A percentile compares a stretch with the other conserved stretches of the same genome.
These are phyloP conservation scores for Philereme transversata DNA, from an alignment of 2,888 invertebrate species.

Conservation along the genomic window DNA sequence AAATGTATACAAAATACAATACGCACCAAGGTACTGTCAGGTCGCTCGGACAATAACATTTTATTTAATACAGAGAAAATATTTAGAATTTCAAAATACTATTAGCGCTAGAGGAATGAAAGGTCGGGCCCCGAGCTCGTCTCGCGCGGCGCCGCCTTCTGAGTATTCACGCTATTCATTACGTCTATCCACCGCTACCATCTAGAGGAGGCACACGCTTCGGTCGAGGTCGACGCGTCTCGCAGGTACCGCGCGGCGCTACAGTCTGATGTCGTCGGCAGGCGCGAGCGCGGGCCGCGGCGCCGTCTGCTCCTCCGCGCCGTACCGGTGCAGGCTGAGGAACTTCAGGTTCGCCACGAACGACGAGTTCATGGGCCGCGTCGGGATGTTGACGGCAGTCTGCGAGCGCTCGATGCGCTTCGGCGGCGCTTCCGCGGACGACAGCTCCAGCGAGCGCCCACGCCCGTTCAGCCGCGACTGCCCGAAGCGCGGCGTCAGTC, in stretches of 20 bases:
- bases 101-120: slow-evolving; percentile 77
- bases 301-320: slow-evolving; percentile 44
- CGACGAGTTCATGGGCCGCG: slow-evolving; percentile 70
- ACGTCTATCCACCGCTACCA: slow-evolving; percentile 56
- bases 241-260: slow-evolving; percentile 40
- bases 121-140: slow-evolving; percentile 52
- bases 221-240: slow-evolving; percentile 70
- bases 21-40: slow-evolving; percentile 59
- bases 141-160: slow-evolving; percentile 67
- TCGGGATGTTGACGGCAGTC: slow-evolving; percentile 67
- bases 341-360: slow-evolving; percentile 74
- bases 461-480: slow-evolving; percentile 72
- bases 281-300: slow-evolving; percentile 41
- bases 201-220: slow-evolving; percentile 66
- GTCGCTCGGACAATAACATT: slow-evolving; percentile 52
- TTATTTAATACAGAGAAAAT: slow-evolving; percentile 45
- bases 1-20: slow-evolving; percentile 59
- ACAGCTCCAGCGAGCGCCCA: slow-evolving; percentile 74
- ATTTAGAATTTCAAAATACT: slow-evolving; percentile 62
- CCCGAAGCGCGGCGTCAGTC: slow-evolving; percentile 75
- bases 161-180: slow-evolving; percentile 72
- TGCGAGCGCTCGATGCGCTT: slow-evolving; percentile 74
- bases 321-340: slow-evolving; percentile 76
- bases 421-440: slow-evolving; percentile 52
- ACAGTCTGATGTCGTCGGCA: slow-evolving; percentile 62